Base-by-base conservation (phyloP, 1,140 invertebrate species). In the Drosophila equinoxialis region DNA sequence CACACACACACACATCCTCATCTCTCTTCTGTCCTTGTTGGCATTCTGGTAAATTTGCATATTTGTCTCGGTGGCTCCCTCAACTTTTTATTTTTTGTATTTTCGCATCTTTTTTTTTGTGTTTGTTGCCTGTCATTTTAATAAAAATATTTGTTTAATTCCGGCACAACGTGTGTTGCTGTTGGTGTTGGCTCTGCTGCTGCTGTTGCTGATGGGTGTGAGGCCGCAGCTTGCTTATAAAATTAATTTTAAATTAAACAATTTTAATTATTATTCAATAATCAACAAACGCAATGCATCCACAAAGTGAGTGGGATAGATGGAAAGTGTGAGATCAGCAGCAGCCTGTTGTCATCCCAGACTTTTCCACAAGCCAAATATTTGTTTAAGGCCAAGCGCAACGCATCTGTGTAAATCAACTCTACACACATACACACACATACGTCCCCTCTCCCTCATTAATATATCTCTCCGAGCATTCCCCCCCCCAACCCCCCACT, bases 191-290 rank as follows among this genome's bases (percentile, higher is more conserved):
- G 64, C 51, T 14, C 13, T n/a, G 57, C 39, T 37, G 20, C n/a
- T 17, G 23, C 33, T 37, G 23, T 8, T 13, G 57, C 6, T 33
- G 33, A 17, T 17, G 58, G 58, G 13, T 33, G n/a, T 30, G 65
- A 39, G 58, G 14, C 63, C 42, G 10, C 62, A 63, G 71, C 77
- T 74, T 71, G 71, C 71, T 79, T 70, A 79, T 78, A 74, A 79
- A 74, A 79, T 79, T 79, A 79, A 79, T 79, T 79, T 79, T 74
- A 79, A 79, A 79, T 79, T 74, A 79, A 79, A 79, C 77, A 79
- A 79, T 79, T 79, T 79, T 79, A 79, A 79, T 79, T 79, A 79
- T 67, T 77, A 70, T 79, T 79, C 77, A 79, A 79, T 79, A 79
- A 69, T 79, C 70, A 79, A 71, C 71, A 77, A 65, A 69, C 68